Evolutionary conservation across 2,113 vertebrate genomes (phyloP).

Genomic region (Balaeniceps rex): DNA sequence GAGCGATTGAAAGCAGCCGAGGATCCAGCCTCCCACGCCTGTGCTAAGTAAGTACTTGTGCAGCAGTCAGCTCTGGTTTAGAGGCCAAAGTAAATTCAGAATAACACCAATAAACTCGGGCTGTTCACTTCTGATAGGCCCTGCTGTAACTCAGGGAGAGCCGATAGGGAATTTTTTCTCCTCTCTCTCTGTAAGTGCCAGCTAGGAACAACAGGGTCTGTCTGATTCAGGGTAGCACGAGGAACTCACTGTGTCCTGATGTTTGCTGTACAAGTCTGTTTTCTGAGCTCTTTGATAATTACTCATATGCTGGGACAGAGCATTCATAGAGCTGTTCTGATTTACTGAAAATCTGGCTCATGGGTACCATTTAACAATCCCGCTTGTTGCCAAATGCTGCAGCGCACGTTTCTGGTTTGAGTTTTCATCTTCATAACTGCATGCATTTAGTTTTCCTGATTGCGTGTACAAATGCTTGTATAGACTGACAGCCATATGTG

Average conservation of each 20-base stretch:
- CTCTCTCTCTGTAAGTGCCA: not conserved
- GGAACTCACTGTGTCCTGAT: not conserved
- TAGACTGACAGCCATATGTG: not conserved
- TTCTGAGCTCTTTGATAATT: not conserved
- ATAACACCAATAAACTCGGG: not conserved
- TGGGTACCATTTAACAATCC: not conserved
- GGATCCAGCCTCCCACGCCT: not conserved
- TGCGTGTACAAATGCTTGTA: rapidly evolving
- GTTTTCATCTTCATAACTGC: not conserved
- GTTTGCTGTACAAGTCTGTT: not conserved
- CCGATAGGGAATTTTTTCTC: not conserved
- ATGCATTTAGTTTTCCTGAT: not conserved
- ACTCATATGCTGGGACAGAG: not conserved
- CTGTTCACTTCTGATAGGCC: not conserved
- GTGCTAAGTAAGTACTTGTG: not conserved
- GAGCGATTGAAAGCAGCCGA: not conserved
- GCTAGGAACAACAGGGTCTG: not conserved
- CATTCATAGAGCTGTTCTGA: not conserved
- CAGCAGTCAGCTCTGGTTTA: not conserved
- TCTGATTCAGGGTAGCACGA: not conserved
- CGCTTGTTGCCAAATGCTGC: not conserved
- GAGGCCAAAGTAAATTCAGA: not conserved
- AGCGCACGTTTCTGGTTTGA: not conserved
- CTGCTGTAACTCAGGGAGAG: not conserved
- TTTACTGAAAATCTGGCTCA: not conserved